These are phyloP conservation scores for Stichodactyla helianthus DNA, from an alignment of 64 coral and sea anemone species.

Conservation along the genomic window DNA sequence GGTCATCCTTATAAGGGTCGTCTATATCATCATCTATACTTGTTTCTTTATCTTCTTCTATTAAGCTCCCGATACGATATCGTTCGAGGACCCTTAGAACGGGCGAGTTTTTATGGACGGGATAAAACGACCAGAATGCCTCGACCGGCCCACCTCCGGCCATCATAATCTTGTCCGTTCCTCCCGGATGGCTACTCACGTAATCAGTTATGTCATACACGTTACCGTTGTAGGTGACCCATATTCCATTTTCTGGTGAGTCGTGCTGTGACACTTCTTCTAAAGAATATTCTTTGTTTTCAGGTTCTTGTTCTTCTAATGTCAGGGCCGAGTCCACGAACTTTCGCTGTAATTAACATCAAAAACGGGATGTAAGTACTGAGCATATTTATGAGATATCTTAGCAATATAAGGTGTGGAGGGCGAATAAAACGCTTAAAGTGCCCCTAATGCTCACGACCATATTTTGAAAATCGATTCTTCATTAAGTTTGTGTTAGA, in stretches of 20 bases:
- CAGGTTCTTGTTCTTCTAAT: background rate
- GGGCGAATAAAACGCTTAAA: no score
- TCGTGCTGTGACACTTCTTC: conserved; percentile 34
- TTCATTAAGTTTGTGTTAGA: no score
- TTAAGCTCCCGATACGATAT: conserved; percentile 36
- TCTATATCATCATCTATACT: background rate
- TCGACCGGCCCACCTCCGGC: conserved; percentile 18
- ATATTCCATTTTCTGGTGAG: conserved; percentile 21
- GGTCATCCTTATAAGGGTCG: conserved; percentile 27
- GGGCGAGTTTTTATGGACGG: conserved; percentile 15
- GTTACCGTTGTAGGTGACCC: conserved; percentile 28
- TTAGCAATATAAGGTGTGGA: no score
- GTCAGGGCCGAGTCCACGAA: no score
- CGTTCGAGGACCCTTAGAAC: background rate
- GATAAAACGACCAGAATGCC: conserved; percentile 17
- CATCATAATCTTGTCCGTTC: conserved; percentile 19
- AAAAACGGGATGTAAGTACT: no score
- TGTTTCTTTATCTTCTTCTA: background rate
- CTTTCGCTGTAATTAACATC: no score
- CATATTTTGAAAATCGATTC: no score
- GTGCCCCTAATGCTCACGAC: no score
- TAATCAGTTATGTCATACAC: conserved; percentile 54
- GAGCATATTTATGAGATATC: no score
- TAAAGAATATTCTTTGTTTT: conserved; percentile 8
- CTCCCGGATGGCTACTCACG: conserved; percentile 31